Evolutionary conservation across 2,888 invertebrate species (phyloP).

Genomic region (Drosophila ochracea): DNA sequence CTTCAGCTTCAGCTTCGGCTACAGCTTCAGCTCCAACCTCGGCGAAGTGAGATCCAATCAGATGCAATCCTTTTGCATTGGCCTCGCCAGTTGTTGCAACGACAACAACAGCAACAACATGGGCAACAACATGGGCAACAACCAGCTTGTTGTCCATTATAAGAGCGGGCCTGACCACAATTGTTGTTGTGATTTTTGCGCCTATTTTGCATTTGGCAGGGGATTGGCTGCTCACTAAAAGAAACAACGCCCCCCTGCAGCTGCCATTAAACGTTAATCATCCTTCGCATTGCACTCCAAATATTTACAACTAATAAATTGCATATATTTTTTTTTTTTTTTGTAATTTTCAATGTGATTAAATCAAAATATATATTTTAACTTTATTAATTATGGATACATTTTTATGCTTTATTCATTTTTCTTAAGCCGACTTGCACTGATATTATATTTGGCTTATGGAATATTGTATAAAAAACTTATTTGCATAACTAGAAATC

Average conservation of each 20-base stretch:
- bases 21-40: slow-evolving; percentile 43
- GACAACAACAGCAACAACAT: slow-evolving; percentile 36
- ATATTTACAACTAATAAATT: slow-evolving; percentile 49
- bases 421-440: background rate
- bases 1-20: slow-evolving; percentile 51
- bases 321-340: slow-evolving; percentile 14
- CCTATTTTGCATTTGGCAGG: slow-evolving; percentile 75
- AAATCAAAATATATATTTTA: background rate
- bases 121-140: slow-evolving; percentile 9
- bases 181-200: slow-evolving; percentile 57
- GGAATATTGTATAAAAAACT: background rate
- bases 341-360: slow-evolving; percentile 4
- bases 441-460: background rate
- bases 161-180: slow-evolving; percentile 51
- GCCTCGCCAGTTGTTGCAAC: slow-evolving; percentile 63
- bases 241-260: slow-evolving; percentile 71
- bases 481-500: too few relatives aligned
- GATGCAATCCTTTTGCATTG: slow-evolving; percentile 71
- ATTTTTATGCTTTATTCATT: background rate
- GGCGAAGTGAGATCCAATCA: slow-evolving; percentile 77
- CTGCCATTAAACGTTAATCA: slow-evolving; percentile 78
- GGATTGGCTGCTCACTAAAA: slow-evolving; percentile 55
- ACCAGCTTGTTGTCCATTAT: slow-evolving; percentile 73
- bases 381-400: background rate
- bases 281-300: slow-evolving; percentile 43